Evolutionary conservation across 2,888 invertebrate genomes (phyloP).

Genomic region (Dryadula phaetusa): DNA sequence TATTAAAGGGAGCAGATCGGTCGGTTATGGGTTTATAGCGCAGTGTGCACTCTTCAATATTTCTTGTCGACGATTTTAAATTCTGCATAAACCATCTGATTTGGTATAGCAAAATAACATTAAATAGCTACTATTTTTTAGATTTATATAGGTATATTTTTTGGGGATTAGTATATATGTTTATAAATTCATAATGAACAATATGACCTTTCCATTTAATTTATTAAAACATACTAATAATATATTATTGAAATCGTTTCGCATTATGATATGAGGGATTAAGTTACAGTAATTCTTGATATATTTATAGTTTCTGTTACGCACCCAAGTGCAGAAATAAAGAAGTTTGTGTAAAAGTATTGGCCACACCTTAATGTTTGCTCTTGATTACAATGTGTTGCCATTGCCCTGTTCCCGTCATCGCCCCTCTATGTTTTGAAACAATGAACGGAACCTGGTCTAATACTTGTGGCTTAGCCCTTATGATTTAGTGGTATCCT

Average conservation of each 20-base stretch:
- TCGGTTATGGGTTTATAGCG: conserved; percentile 53
- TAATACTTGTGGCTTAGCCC: conserved; percentile 57
- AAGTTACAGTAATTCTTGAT: not conserved
- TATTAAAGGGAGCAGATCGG: conserved; percentile 78
- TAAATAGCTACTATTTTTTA: not conserved
- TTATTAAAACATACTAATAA: not conserved
- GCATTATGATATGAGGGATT: not conserved
- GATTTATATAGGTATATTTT: not conserved
- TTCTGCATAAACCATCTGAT: conserved; percentile 19
- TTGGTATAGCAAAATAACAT: too few relatives aligned
- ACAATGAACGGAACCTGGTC: conserved; percentile 71
- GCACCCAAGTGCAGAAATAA: conserved; percentile 7
- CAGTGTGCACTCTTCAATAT: conserved; percentile 46
- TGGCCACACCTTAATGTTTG: conserved; percentile 57
- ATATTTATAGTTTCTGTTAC: conserved; percentile 10
- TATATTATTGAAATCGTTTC: not conserved
- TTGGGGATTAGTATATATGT: not conserved
- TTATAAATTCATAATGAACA: too few relatives aligned
- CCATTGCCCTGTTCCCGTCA: conserved; percentile 66
- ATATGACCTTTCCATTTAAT: not conserved
- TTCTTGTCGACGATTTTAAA: conserved; percentile 38
- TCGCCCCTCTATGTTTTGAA: conserved; percentile 62
- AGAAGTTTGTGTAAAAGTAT: conserved; percentile 41
- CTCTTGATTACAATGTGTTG: conserved; percentile 69
- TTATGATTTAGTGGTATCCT: conserved; percentile 52